Evolutionary conservation across 2,797 vertebrate species (phyloP).

Genomic region (Sparidentex hasta): DNA sequence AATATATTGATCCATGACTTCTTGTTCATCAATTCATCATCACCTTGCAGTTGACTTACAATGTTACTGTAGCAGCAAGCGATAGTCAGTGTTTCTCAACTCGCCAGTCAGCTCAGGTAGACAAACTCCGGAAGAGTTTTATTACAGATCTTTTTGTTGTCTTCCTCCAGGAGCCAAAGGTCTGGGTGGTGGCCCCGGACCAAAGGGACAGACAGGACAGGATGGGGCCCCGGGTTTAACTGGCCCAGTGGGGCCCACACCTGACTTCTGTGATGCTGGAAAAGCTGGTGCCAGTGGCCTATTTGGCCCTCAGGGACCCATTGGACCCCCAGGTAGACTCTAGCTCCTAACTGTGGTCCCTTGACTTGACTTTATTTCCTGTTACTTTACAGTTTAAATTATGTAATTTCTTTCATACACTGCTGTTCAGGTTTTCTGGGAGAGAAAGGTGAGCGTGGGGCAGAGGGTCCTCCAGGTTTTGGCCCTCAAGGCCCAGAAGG

Average conservation of each 20-base stretch:
- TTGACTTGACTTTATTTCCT: background rate
- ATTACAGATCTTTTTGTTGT: no score
- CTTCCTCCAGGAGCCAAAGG: conserved; percentile 64
- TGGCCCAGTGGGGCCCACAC: conserved; percentile 57
- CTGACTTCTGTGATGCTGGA: conserved; percentile 48
- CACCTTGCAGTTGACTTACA: no score
- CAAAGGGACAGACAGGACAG: conserved; percentile 73
- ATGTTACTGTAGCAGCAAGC: no score
- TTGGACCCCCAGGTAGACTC: conserved; percentile 68
- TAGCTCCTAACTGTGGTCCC: background rate
- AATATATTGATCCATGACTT: background rate
- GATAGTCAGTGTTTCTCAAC: no score
- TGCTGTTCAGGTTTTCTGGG: conserved; percentile 72
- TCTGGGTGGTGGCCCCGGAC: conserved; percentile 65
- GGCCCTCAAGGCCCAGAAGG: conserved; percentile 73
- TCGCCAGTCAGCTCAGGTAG: no score
- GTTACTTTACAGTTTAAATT: background rate
- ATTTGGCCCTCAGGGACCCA: conserved; percentile 55
- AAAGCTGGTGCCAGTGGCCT: conserved; percentile 47
- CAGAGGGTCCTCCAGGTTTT: conserved; percentile 49
- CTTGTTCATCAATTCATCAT: background rate
- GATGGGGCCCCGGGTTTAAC: conserved; percentile 64
- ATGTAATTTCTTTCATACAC: background rate
- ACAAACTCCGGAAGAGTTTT: no score
- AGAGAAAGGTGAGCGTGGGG: conserved; percentile 75